phyloP scores from a whole-genome alignment of 2,113 vertebrate genomes.

The Thamnophis sirtalis region DNA sequence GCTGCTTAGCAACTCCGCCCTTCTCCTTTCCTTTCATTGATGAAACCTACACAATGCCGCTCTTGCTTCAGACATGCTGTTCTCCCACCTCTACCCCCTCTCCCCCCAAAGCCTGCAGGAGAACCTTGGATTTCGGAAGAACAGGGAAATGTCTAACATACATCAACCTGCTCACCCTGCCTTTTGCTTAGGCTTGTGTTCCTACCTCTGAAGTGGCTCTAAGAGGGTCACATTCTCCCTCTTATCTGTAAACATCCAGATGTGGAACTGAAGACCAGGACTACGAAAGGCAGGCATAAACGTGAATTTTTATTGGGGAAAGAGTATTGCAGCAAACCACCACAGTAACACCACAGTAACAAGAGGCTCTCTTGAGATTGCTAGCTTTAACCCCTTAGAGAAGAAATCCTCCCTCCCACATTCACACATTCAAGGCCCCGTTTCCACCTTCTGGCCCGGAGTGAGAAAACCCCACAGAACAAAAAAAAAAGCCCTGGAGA shows the following conservation, averaged over 20 bases:
- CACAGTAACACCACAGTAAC: not conserved
- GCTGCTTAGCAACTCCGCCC: not conserved
- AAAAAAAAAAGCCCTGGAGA: not conserved
- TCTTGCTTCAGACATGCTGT: not conserved
- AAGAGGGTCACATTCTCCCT: not conserved
- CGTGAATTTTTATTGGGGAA: slow-evolving; percentile 30
- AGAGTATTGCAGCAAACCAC: slow-evolving; percentile 5
- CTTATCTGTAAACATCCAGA: not conserved
- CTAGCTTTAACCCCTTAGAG: not conserved
- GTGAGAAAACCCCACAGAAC: not conserved
- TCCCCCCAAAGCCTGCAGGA: not conserved
- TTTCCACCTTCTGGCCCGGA: not conserved
- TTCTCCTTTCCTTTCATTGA: not conserved
- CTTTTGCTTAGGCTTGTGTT: not conserved
- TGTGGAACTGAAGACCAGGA: not conserved
- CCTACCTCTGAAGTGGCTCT: not conserved
- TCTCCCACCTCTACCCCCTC: not conserved
- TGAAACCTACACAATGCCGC: not conserved
- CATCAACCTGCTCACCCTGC: not conserved
- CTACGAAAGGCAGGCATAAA: slow-evolving; percentile 4
- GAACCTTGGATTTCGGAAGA: not conserved
- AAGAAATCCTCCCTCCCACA: not conserved
- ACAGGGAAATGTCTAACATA: not conserved
- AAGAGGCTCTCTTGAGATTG: not conserved
- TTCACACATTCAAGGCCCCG: not conserved